These are phyloP conservation scores for Saccopteryx bilineata DNA, from an alignment of 2,113 vertebrate genomes.

Conservation along the genomic window DNA sequence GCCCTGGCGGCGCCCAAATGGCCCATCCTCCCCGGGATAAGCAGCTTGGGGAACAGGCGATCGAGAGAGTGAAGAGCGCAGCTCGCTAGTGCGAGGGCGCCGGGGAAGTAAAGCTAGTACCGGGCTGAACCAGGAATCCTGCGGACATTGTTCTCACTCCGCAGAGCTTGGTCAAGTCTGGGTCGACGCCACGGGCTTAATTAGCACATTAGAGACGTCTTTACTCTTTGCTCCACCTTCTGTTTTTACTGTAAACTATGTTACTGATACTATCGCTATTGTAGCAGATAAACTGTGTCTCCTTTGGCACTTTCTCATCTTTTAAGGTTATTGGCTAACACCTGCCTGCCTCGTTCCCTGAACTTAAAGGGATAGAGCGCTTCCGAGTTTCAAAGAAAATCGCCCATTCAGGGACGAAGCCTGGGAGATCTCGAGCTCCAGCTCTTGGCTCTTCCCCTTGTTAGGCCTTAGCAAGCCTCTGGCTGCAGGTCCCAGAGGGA, in stretches of 20 bases:
- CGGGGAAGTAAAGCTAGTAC: background rate
- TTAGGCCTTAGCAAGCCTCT: background rate
- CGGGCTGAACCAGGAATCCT: slow-evolving; percentile 3
- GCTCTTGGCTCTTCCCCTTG: background rate
- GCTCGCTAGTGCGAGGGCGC: background rate
- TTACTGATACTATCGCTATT: slow-evolving; percentile 54
- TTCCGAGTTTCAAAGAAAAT: slow-evolving; percentile 56
- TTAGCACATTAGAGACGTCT: slow-evolving; percentile 21
- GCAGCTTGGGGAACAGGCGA: background rate
- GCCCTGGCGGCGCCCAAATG: background rate
- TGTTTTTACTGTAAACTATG: slow-evolving; percentile 60
- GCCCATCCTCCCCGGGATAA: background rate
- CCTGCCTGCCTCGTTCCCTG: slow-evolving; percentile 4
- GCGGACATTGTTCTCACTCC: slow-evolving; percentile 55
- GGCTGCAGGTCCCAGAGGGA: slow-evolving; percentile 31
- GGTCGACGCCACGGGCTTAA: background rate
- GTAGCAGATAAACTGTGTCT: slow-evolving; percentile 61
- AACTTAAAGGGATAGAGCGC: slow-evolving; percentile 56
- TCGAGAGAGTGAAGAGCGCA: background rate
- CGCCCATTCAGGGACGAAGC: background rate
- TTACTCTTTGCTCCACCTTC: background rate
- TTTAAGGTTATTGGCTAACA: slow-evolving; percentile 47
- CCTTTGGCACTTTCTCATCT: slow-evolving; percentile 63
- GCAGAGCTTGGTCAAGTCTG: background rate
- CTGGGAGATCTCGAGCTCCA: background rate